Evolutionary conservation across 2,888 invertebrate species (phyloP).

Genomic region (Megastigmus dorsalis): DNA sequence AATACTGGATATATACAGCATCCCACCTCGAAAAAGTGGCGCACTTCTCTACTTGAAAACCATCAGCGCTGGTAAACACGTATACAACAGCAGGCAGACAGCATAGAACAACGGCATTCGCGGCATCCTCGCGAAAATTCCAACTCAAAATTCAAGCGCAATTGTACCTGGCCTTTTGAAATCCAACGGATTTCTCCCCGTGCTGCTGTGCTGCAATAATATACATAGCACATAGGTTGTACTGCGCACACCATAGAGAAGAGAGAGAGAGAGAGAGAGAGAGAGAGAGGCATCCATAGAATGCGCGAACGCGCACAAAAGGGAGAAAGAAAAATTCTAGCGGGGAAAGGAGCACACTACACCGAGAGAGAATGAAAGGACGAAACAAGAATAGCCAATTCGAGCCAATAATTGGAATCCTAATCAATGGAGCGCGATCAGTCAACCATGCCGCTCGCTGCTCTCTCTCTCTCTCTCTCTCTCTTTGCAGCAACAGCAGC

Average conservation of each 20-base stretch:
- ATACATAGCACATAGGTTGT: no score
- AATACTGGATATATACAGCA: no score
- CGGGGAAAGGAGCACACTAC: background rate
- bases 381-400: slow-evolving; percentile 59
- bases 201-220: no score
- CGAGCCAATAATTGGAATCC: slow-evolving; percentile 70
- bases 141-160: slow-evolving; percentile 3
- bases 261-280: background rate
- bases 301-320: background rate
- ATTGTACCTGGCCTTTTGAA: slow-evolving; percentile 5
- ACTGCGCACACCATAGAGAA: no score
- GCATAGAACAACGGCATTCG: no score
- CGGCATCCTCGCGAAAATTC: background rate
- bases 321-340: background rate
- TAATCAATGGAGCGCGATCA: slow-evolving; percentile 69
- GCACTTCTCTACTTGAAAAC: background rate
- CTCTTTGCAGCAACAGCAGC: no score
- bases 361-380: slow-evolving; percentile 35
- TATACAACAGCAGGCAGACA: no score
- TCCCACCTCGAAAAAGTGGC: no score
- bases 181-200: background rate
- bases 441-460: slow-evolving; percentile 62
- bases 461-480: slow-evolving; percentile 2
- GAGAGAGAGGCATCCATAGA: background rate
- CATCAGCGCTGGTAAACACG: background rate